Base-by-base conservation (phyloP, 2,113 vertebrate genomes). In the Odocoileus hemionus region DNA sequence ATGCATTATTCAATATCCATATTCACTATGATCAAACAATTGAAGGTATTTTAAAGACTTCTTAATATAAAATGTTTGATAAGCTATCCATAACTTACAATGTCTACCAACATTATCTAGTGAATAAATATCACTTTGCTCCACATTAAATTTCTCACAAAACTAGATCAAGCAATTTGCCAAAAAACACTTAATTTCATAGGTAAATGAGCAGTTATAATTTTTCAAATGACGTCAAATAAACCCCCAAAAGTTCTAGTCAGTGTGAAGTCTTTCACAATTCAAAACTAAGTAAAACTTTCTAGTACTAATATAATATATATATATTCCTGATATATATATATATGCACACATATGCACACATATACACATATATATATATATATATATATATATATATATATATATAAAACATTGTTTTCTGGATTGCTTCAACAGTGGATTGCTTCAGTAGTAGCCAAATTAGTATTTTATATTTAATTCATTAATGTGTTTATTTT, bases 111-210 rank as follows among this genome's bases (percentile, higher is more conserved):
- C 16, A 36, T 82, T 64, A 64, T 82, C 55, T 54, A 30, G 28
- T 64, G 47, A 91, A 58, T 78, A 57, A 47, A 54, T 89, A 30
- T 36, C 10, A 84, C 84, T 91, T 79, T 67, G 21, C 5, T n/a
- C 11, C 6, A 47, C 6, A 39, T 52, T 86, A 52, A 96, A 43
- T 7, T 33, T 89, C 5, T 86, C 7, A 78, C 4, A 67, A 60
- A 79, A 33, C 25, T 26, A 17, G 25, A 94, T 70, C 3, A 39
- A 60, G 15, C 7, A 33, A n/a, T 74, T 78, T 23, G 10, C 7
- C 4, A 74, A 36, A 67, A 91, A 91, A n/a, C 57, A 52, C 0
- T 86, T 93, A 60, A 60, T 79, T 94, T 88, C 10, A 70, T 79
- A 28, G 64, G 11, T 79, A 96, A 91, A 87, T 85, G 25, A 87